Conservation (phyloP, 1,140 invertebrate species). For the Drosophila nigrodunni region DNA sequence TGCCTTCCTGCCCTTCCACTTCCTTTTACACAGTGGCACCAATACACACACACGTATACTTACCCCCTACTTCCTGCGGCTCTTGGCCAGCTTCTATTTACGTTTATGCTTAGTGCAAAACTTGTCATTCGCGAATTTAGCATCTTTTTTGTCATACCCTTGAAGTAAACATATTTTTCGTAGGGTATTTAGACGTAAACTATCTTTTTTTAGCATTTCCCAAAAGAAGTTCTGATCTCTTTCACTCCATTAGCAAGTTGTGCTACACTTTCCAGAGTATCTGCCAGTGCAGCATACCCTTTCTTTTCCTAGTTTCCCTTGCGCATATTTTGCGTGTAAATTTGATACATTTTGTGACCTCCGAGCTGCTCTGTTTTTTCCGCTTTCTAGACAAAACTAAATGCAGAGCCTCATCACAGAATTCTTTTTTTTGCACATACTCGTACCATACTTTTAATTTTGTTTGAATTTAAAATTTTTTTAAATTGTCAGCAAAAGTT, state of each 20-base stretch:
- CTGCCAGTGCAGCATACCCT: not conserved
- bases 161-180: not conserved
- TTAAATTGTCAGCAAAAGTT: slow-evolving; percentile 44
- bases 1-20: slow-evolving; percentile 14
- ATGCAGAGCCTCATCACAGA: slow-evolving; percentile 45
- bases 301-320: slow-evolving; percentile 48
- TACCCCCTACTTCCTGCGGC: not conserved
- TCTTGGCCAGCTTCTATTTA: slow-evolving; percentile 58
- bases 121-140: slow-evolving; percentile 82
- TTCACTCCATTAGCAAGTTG: too few species aligned
- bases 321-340: slow-evolving; percentile 74
- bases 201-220: too few species aligned
- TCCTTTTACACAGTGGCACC: not conserved
- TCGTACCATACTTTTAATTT: slow-evolving; percentile 9
- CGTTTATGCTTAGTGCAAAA: slow-evolving; percentile 78
- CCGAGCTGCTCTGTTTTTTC: not conserved
- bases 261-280: too few species aligned
- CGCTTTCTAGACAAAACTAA: not conserved
- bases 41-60: slow-evolving; percentile 1
- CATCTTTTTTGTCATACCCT: slow-evolving; percentile 47
- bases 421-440: slow-evolving; percentile 7
- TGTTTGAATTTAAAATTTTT: slow-evolving; percentile 16
- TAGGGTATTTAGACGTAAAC: not conserved
- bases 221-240: too few species aligned
- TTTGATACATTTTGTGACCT: slow-evolving; percentile 33